Base-by-base conservation (phyloP, 2,888 invertebrate genomes). In the Plebejus melissa region DNA sequence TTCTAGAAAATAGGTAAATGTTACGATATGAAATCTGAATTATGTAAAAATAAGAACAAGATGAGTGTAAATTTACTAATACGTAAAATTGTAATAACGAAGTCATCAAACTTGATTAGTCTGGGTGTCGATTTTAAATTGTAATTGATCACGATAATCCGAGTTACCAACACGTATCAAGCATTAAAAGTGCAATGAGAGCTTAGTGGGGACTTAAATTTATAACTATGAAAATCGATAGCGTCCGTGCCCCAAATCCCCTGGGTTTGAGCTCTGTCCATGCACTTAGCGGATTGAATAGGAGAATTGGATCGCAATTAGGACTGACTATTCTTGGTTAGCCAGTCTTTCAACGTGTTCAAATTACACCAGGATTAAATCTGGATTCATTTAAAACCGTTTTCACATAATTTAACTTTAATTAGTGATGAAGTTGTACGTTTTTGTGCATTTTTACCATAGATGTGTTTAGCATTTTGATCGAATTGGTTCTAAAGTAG, bases 171-270 rank as follows among this genome's bases (percentile, higher is more conserved):
- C 65, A 65, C 32, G 65, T 65, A 65, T 65, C 65, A 65, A 36
- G 32, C 65, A 65, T 65, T 32, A 65, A 65, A 65, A 65, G 65
- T 65, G 65, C 65, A 65, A 65, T 65, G 13, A 32, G 5, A 71
- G 71, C 71, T 41, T 41, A 71, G 41, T 71, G 22, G 22, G 28
- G 22, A 41, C 46, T 46, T 71, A 71, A 46, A 41, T 71, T 71
- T 71, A 46, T 54, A 32, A 77, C 76, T 70, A 76, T 74, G 74
- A 77, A 71, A 76, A 74, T 76, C 71, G 71, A 76, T 76, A 74
- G n/a, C 69, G 50, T 69, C 71, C 72, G 72, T 54, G 72, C 50
- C 72, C 74, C 54, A 74, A 76, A 71, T 74, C 76, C 74, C 76
- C 32, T 41, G 74, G 76, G 74, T 36, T 76, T 46, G 50, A 65